Percentiles rank a stretch among this genome's conserved stretches.
Evolutionary conservation across 53 echinoderm and acorn worm species (phyloP).

Genomic region (Zoroaster sp.): DNA sequence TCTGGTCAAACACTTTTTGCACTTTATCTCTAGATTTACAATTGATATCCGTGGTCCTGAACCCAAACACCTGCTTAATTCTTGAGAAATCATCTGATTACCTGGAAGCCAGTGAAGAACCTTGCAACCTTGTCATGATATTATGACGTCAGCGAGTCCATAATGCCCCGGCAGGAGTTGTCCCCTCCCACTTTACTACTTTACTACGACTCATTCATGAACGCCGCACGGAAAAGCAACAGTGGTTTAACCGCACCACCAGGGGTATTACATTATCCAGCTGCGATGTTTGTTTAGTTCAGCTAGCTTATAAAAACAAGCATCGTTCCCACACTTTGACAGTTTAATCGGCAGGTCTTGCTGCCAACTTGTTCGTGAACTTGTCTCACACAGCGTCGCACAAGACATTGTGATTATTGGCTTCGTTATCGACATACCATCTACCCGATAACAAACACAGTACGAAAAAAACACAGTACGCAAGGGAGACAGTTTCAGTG

Average conservation of each 20-base stretch:
- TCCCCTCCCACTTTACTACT: not conserved
- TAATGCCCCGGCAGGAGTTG: not conserved
- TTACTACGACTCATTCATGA: constrained; percentile 9
- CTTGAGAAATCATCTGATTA: too few species aligned
- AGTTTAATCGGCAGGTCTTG: not conserved
- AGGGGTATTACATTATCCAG: constrained; percentile 22
- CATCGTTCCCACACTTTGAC: constrained; percentile 22
- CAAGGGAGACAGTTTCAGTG: not conserved
- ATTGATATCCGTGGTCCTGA: too few species aligned
- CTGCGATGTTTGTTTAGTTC: constrained; percentile 36
- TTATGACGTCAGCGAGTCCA: not conserved
- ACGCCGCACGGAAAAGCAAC: not conserved
- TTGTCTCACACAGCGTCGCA: not conserved
- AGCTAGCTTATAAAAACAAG: not conserved
- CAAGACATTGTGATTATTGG: not conserved
- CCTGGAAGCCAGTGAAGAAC: too few species aligned
- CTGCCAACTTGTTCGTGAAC: not conserved
- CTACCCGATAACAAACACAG: not conserved
- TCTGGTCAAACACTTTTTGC: too few species aligned
- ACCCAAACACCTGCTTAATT: too few species aligned
- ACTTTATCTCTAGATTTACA: too few species aligned
- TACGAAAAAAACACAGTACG: too few species aligned
- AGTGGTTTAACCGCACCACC: not conserved
- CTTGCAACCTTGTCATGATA: too few species aligned
- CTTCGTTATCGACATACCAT: not conserved